Evolutionary conservation across 2,113 vertebrate genomes (phyloP), one percentile per base, ranked within the genome.

Genomic region (Cinclus cinclus): DNA sequence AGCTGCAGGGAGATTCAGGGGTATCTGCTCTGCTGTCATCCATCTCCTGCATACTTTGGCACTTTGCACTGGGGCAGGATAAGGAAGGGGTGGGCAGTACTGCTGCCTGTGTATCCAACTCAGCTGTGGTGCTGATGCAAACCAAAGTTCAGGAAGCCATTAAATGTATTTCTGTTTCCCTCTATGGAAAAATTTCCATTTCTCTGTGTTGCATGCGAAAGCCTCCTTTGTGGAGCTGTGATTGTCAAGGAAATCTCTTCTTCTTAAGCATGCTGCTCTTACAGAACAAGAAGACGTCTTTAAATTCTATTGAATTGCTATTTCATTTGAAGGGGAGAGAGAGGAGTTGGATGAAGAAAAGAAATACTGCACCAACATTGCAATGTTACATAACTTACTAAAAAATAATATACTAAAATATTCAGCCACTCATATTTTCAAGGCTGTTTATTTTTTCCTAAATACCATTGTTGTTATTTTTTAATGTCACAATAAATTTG

Each of bases 221-320:
- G 16, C 13, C 28, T 94, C 28, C 73, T 87, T 93, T 94, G 83
- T 92, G 39, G 55, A 89, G 44, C 42, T 56, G 30, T 79, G 85
- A 94, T 83, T 87, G 87, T 79, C 84, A 96, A 90, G 75, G 73
- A 95, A 95, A 95, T 90, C 27, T 67, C 78, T 92, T 93, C 78
- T 46, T 95, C 86, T 97, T 95, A 87, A 94, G 50, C 24, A 53
- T 84, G 69, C 39, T 73, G 53, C 95, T 92, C 88, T 96, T 93
- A 76, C 10, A 83, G 37, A 37, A 74, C n/a, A 89, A 96, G 67
- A 92, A 94, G 93, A 89, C 63, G 55, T 75, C 64, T 78, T 88
- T 80, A 95, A 83, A 91, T 75, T 93, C 71, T 93, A 81, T 83
- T 94, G 90, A 95, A 82, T 89, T 7, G 2, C 67, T 71, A 35